phyloP scores from a whole-genome alignment of 2,797 vertebrate genomes.

The Rousettus madagascariensis region DNA sequence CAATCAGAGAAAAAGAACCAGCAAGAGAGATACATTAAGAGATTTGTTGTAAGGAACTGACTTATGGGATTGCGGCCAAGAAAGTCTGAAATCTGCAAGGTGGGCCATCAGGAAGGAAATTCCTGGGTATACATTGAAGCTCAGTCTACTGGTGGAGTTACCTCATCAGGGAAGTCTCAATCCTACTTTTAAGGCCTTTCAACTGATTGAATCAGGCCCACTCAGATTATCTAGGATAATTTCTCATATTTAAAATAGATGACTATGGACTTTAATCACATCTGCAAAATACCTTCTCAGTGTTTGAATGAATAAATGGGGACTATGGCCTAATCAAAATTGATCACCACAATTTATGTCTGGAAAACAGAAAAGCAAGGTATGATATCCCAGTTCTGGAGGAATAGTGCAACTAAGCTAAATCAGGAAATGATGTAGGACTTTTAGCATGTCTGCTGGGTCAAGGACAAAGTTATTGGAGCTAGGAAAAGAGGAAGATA shows the following conservation, averaged over 20 bases:
- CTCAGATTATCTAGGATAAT: background rate
- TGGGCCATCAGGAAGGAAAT: background rate
- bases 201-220: background rate
- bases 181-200: background rate
- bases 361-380: background rate
- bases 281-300: background rate
- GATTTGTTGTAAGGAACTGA: background rate
- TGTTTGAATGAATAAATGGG: background rate
- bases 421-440: background rate
- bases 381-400: background rate
- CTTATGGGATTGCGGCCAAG: background rate
- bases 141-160: background rate
- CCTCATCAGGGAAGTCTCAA: background rate
- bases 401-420: background rate
- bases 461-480: background rate
- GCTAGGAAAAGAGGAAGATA: background rate
- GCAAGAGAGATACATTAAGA: background rate
- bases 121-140: background rate
- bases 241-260: background rate
- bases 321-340: background rate
- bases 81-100: too few species aligned
- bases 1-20: background rate
- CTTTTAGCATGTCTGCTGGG: background rate
- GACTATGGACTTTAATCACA: background rate
- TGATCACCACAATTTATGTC: background rate